Base-by-base conservation (phyloP, 2,113 vertebrate genomes). In the Pelvicachromis taeniatus region DNA sequence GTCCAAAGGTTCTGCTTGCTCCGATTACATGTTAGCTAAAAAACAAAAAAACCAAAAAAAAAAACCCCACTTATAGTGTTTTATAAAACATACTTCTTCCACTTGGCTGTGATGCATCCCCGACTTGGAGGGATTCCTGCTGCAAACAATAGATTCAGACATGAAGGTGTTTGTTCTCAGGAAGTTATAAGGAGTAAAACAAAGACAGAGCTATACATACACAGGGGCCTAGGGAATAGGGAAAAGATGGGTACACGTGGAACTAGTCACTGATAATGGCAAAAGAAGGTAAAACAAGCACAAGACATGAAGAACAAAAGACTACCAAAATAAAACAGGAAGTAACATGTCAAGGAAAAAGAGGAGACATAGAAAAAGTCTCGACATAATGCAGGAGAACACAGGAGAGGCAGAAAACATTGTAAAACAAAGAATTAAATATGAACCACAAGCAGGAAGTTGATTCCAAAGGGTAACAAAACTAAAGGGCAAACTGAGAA, bases 361-460 rank as follows among this genome's bases (percentile, higher is more conserved):
- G 26, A 26, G 26, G 21, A 2, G 54, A 26, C 11, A 55, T 6
- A 55, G 54, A 55, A 55, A 55, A 55, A 26, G 54, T 55, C 54
- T 55, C 26, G 11, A 26, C 54, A 56, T 56, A 26, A 26, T 56
- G 7, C 21, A 7, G 13, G 12, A 56, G 21, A 56, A 56, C 3
- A 7, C 54, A 56, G 54, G 21, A 55, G 54, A 56, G 54, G 21
- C 12, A 26, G 11, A 56, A 56, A 56, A 56, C 21, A 56, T 21
- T 55, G 2, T 26, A 55, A 55, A 55, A 23, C 6, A 13, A 55
- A 55, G 6, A 13, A 55, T 26, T 55, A 55, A 26, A 55, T 13
- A 26, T 55, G 21, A 55, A 55, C 0, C 54, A 4, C 54, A 55
- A 0, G 54, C 11, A 55, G 11, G 13, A 55, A 55, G 3, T 26